A percentile compares a stretch with the other conserved stretches of the same genome.
These are phyloP conservation scores for Coregonus clupeaformis DNA, from an alignment of 2,113 vertebrate genomes.

Conservation along the genomic window DNA sequence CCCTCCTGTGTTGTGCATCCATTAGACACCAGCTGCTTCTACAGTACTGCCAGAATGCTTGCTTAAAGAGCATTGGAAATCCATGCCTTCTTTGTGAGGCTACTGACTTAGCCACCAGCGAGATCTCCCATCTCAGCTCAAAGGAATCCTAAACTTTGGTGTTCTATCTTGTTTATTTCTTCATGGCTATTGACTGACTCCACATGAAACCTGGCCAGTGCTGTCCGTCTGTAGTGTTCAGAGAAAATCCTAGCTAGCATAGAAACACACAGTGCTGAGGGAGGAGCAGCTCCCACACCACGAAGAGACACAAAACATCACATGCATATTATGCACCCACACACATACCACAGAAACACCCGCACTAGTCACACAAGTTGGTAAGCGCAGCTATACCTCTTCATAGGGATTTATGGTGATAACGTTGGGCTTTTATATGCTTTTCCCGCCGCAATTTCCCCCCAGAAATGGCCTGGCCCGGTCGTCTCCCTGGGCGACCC, in stretches of 20 bases:
- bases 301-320: background rate
- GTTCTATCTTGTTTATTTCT: background rate
- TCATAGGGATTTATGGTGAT: constrained; percentile 44
- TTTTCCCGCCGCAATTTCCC: constrained; percentile 7
- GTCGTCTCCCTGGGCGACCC: constrained; percentile 41
- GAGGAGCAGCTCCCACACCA: too few relatives aligned
- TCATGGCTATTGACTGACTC: background rate
- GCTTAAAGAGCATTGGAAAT: background rate
- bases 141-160: background rate
- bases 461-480: constrained; percentile 12
- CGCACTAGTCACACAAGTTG: background rate
- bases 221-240: too few relatives aligned
- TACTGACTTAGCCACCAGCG: background rate
- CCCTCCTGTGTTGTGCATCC: too few relatives aligned
- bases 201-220: too few relatives aligned
- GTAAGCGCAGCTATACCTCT: background rate
- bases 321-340: too few relatives aligned
- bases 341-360: background rate
- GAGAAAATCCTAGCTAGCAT: too few relatives aligned
- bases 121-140: background rate
- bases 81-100: background rate
- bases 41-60: background rate
- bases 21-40: too few relatives aligned
- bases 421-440: constrained; percentile 45
- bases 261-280: too few relatives aligned